A percentile compares a stretch with the other conserved stretches of the same genome.
Evolutionary conservation across 2,113 vertebrate genomes (phyloP).

Genomic region (Carollia perspicillata): DNA sequence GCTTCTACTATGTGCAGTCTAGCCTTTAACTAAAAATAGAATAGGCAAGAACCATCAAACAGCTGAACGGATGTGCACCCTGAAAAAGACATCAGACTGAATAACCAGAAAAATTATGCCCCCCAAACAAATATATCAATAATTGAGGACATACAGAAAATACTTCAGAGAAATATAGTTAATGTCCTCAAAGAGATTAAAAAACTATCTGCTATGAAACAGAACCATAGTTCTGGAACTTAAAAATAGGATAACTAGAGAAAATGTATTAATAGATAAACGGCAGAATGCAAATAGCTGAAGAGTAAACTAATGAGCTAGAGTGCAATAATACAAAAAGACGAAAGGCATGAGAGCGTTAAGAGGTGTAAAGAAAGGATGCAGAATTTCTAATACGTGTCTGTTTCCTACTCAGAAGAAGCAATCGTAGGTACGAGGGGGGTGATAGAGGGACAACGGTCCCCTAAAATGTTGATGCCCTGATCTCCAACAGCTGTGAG

Average conservation of each 20-base stretch:
- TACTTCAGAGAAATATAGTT: background rate
- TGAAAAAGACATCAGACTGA: background rate
- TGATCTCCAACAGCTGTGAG: background rate
- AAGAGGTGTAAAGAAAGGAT: background rate
- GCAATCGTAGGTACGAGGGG: background rate
- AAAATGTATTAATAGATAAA: constrained; percentile 41
- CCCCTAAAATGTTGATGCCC: too few relatives aligned
- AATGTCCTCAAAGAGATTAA: background rate
- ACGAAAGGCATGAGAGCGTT: background rate
- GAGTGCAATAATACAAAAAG: background rate
- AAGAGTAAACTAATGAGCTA: constrained; percentile 19
- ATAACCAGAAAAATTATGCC: background rate
- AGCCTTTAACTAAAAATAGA: background rate
- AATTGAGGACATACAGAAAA: background rate
- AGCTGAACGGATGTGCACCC: background rate
- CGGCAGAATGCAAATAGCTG: constrained; percentile 1
- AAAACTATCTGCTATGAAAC: constrained; percentile 5
- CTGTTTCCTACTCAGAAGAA: background rate
- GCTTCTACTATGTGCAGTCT: background rate
- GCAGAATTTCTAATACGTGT: background rate
- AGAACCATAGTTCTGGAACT: constrained; percentile 5
- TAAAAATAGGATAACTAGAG: constrained; percentile 41
- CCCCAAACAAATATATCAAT: background rate
- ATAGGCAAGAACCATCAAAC: background rate
- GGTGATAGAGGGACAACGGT: background rate